phyloP scores from a whole-genome alignment of 2,113 vertebrate species.

The cattle (Bos taurus) region DNA sequence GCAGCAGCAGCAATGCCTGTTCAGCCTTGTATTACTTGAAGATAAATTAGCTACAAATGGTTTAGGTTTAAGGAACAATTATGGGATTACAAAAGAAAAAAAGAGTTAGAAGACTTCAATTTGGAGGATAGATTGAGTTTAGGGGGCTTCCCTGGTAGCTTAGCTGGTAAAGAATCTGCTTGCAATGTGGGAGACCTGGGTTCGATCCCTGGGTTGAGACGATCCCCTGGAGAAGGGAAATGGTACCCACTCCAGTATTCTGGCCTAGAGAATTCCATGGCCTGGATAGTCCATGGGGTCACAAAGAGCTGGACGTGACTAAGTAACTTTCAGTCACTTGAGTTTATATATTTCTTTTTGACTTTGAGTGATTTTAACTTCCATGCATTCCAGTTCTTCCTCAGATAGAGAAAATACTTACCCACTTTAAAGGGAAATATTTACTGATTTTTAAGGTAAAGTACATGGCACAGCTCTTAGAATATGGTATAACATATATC shows the following conservation, averaged over 20 bases:
- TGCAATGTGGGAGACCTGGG: background rate
- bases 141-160: background rate
- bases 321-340: background rate
- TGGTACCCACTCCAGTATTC: background rate
- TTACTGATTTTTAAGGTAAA: constrained; percentile 26
- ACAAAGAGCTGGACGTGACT: background rate
- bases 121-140: background rate
- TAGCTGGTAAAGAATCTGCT: background rate
- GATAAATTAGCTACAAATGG: background rate
- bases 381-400: background rate
- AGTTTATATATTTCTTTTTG: constrained; percentile 11
- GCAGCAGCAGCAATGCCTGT: background rate
- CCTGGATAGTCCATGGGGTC: background rate
- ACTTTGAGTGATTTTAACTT: background rate
- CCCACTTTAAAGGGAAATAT: background rate
- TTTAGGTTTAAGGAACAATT: background rate
- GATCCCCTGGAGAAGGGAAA: background rate
- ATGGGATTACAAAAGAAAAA: background rate
- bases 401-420: background rate
- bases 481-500: background rate
- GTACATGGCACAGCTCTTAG: background rate
- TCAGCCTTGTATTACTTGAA: background rate
- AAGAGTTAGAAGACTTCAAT: background rate
- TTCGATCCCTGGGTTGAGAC: background rate
- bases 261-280: background rate